These are phyloP conservation scores for Limnephilus marmoratus DNA, from an alignment of 2,888 invertebrate genomes.

Conservation along the genomic window DNA sequence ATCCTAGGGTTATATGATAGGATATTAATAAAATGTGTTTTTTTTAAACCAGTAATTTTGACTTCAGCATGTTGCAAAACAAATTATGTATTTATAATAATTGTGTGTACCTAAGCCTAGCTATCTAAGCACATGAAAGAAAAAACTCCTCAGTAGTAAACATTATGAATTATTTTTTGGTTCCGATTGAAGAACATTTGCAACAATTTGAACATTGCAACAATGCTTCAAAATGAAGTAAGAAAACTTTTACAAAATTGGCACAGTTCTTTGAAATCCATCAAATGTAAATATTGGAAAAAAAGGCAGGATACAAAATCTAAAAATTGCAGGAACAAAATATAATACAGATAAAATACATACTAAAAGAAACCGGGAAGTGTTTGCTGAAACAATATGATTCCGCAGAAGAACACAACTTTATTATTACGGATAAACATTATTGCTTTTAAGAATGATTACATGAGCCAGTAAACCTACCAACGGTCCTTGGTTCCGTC, in stretches of 20 bases:
- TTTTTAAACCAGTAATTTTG: not conserved
- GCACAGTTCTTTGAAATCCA: constrained; percentile 26
- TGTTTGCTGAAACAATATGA: not conserved
- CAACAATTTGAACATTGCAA: too few species aligned
- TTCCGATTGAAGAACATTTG: constrained; percentile 10
- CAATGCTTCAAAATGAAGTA: constrained; percentile 7
- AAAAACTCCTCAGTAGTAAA: not conserved
- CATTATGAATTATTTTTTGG: constrained; percentile 16
- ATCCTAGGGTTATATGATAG: not conserved
- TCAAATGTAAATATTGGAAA: constrained; percentile 3
- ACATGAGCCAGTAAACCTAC: not conserved
- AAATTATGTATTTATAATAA: not conserved
- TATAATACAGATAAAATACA: constrained; percentile 8
- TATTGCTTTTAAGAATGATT: constrained; percentile 26
- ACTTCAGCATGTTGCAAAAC: not conserved
- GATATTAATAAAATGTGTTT: not conserved
- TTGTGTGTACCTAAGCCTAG: constrained; percentile 2
- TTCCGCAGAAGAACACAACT: not conserved
- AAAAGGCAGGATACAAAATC: constrained; percentile 26
- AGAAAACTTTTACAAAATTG: constrained; percentile 23
- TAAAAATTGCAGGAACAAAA: constrained; percentile 4
- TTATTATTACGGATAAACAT: not conserved
- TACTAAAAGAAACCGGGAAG: not conserved
- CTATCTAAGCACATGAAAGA: not conserved
- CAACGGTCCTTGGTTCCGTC: not conserved